Evolutionary conservation across 2,888 invertebrate species (phyloP).

Genomic region (Melinaea marsaeus): DNA sequence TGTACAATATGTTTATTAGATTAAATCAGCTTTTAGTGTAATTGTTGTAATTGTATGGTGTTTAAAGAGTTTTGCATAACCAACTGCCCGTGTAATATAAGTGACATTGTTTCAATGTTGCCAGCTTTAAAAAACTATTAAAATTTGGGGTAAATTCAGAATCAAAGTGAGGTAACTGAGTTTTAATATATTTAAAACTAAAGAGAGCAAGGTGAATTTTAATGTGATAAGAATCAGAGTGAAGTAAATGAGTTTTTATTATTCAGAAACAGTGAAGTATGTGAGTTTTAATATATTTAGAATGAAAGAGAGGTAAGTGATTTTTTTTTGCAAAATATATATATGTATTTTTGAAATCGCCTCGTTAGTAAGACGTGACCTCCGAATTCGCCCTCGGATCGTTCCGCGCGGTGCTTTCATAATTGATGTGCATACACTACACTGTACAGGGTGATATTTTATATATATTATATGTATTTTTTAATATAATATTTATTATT

Average conservation of each 20-base stretch:
- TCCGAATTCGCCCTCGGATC: constrained; percentile 59
- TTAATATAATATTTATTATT: neutral
- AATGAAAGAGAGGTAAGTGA: neutral
- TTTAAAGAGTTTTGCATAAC: constrained; percentile 45
- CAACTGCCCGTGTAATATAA: constrained; percentile 46
- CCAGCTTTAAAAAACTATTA: neutral
- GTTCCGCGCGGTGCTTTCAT: constrained; percentile 72
- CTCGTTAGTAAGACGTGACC: constrained; percentile 49
- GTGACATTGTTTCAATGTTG: no score
- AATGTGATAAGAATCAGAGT: neutral
- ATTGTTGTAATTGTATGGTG: constrained; percentile 44
- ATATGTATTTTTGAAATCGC: constrained; percentile 22
- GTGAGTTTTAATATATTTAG: neutral
- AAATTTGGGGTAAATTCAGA: neutral
- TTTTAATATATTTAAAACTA: neutral
- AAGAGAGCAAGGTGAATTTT: neutral
- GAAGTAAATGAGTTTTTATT: neutral
- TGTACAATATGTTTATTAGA: constrained; percentile 45
- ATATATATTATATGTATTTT: neutral
- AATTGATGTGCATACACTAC: constrained; percentile 73
- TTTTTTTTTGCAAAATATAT: constrained; percentile 11
- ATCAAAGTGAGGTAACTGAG: neutral
- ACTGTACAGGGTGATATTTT: constrained; percentile 46
- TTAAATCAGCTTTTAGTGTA: constrained; percentile 47
- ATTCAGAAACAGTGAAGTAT: neutral